phyloP scores from a whole-genome alignment of 2,888 invertebrate genomes.

The Lasioglossum lativentre region DNA sequence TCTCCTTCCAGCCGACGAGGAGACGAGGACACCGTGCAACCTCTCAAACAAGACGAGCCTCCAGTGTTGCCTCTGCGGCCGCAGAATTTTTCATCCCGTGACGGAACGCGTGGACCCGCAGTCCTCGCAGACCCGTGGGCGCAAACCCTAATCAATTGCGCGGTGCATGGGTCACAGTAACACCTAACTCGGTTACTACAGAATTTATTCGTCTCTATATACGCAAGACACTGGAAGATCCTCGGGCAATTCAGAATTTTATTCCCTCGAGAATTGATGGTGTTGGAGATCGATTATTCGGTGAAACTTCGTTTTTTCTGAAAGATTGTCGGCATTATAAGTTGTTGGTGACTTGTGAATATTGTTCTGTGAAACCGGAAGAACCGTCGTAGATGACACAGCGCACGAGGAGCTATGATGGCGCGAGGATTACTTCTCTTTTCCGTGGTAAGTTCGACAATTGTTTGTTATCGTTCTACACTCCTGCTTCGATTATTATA shows the following conservation, averaged over 20 bases:
- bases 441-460: conserved; percentile 59
- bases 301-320: neutral
- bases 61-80: conserved; percentile 31
- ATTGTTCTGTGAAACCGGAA: conserved; percentile 18
- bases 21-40: conserved; percentile 8
- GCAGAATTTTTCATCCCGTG: conserved; percentile 44
- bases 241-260: neutral
- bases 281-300: neutral
- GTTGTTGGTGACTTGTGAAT: conserved; percentile 50
- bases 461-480: neutral
- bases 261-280: neutral
- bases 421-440: conserved; percentile 45
- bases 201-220: neutral
- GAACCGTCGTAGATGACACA: conserved; percentile 50
- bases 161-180: neutral
- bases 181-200: neutral
- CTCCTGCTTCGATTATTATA: neutral
- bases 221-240: neutral
- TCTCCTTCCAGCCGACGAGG: conserved; percentile 58
- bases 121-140: neutral
- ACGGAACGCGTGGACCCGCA: conserved; percentile 16
- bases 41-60: conserved; percentile 22
- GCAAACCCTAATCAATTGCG: conserved; percentile 6
- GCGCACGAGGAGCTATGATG: conserved; percentile 43
- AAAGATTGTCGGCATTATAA: neutral